Evolutionary conservation across 2,113 vertebrate genomes (phyloP).

Genomic region (Neodon shergylaensis): DNA sequence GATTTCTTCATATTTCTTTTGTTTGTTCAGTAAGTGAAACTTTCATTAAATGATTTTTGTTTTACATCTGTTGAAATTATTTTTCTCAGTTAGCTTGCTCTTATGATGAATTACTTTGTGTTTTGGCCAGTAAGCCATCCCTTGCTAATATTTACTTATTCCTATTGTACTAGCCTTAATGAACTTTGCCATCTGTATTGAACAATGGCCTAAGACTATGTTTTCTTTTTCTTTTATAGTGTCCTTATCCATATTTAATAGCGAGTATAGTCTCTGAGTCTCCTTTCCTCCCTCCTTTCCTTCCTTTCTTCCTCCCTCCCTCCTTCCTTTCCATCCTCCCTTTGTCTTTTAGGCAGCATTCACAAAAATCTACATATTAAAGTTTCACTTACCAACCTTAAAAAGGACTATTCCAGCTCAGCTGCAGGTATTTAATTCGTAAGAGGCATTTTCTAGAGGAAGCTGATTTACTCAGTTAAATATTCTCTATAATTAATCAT

Average conservation of each 20-base stretch:
- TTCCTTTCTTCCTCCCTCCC: background rate
- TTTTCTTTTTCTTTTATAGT: background rate
- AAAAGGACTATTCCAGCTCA: background rate
- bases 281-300: background rate
- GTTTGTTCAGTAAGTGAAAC: background rate
- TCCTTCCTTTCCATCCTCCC: accelerated
- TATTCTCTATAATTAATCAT: constrained; percentile 6
- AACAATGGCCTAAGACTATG: background rate
- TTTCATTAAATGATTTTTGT: background rate
- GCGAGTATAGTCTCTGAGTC: background rate
- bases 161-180: background rate
- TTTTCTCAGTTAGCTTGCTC: background rate
- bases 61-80: background rate
- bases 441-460: constrained; percentile 43
- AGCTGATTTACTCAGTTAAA: constrained; percentile 7
- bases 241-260: background rate
- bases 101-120: background rate
- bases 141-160: background rate
- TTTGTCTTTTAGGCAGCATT: background rate
- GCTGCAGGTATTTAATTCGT: background rate
- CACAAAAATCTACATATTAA: background rate
- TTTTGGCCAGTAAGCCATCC: constrained; percentile 12
- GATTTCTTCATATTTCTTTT: constrained; percentile 40
- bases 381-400: background rate
- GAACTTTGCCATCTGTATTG: background rate